phyloP scores from a whole-genome alignment of 2,113 vertebrate species.

The Mastomys coucha region DNA sequence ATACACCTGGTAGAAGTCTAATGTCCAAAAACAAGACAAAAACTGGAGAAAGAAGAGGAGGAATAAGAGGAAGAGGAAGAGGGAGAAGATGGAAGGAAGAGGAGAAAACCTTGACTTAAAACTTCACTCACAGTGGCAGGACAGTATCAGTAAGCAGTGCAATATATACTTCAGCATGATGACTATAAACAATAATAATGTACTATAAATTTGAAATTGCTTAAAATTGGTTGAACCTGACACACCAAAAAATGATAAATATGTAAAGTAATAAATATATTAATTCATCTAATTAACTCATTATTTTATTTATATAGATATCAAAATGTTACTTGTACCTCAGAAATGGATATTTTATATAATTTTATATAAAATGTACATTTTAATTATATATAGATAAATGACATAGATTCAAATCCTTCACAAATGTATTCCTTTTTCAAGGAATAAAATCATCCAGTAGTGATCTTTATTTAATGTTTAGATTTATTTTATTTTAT shows the following conservation, averaged over 20 bases:
- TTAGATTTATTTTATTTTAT: not conserved
- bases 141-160: not conserved
- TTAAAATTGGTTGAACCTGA: not conserved
- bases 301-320: not conserved
- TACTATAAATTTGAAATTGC: not conserved
- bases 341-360: not conserved
- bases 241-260: not conserved
- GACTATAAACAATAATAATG: not conserved
- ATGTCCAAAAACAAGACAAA: not conserved
- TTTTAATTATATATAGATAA: not conserved
- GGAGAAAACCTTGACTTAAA: not conserved
- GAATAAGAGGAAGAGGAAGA: not conserved
- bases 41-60: not conserved
- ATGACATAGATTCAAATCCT: not conserved
- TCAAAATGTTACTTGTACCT: not conserved
- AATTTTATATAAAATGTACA: not conserved
- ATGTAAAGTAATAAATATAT: not conserved
- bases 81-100: not conserved
- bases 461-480: not conserved
- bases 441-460: not conserved
- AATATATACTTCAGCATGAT: not conserved
- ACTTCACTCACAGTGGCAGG: not conserved
- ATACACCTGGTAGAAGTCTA: not conserved
- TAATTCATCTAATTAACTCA: not conserved
- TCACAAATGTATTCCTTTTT: slow-evolving; percentile 18